Evolutionary conservation across 2,113 vertebrate genomes (phyloP).

Genomic region (Dipodomys merriami): DNA sequence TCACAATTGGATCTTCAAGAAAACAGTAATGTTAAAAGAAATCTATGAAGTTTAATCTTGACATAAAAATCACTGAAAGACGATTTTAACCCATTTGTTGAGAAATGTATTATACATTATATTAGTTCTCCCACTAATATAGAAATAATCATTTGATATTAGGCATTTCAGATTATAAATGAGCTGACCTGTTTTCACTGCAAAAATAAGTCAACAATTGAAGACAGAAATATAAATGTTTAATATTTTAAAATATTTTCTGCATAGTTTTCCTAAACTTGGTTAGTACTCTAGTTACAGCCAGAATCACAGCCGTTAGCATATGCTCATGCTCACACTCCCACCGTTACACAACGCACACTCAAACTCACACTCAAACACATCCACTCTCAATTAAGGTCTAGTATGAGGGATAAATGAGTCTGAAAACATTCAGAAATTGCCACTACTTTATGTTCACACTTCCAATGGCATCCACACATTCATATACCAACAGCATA

Average conservation of each 20-base stretch:
- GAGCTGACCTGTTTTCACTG: constrained; percentile 13
- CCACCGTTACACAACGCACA: no score
- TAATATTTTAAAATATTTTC: constrained; percentile 45
- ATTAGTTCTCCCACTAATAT: background rate
- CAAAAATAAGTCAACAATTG: constrained; percentile 21
- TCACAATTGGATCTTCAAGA: background rate
- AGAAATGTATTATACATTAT: background rate
- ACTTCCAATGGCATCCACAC: no score
- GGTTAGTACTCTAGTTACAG: constrained; percentile 32
- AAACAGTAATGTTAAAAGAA: background rate
- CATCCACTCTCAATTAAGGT: background rate
- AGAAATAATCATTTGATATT: constrained; percentile 33
- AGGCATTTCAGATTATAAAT: constrained; percentile 28
- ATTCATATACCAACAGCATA: no score
- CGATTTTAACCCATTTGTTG: constrained; percentile 49
- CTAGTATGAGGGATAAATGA: no score
- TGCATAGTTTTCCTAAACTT: background rate
- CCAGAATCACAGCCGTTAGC: background rate
- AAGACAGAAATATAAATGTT: constrained; percentile 49
- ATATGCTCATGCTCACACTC: background rate
- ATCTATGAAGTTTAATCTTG: constrained; percentile 21
- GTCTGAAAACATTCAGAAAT: no score
- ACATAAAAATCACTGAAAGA: constrained; percentile 21
- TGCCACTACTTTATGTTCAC: no score
- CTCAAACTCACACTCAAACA: background rate